Conservation (phyloP, 2,888 invertebrate species). For the Poecilobothrus nobilitatus region DNA sequence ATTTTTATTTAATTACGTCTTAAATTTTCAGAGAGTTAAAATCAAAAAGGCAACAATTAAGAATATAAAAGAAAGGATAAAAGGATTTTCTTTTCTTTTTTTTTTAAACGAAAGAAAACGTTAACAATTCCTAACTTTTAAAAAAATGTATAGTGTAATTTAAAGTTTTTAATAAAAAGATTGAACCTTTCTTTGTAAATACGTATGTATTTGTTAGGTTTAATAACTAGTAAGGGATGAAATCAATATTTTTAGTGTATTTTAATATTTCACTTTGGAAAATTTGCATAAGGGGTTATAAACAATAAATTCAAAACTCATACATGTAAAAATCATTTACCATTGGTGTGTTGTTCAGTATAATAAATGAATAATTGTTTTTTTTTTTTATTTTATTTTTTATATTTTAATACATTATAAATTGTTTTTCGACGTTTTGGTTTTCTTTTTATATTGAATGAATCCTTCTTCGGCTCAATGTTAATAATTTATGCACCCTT, state of each 20-base stretch:
- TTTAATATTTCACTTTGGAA: background rate
- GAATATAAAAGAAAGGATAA: too few species aligned
- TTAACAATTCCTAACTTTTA: too few species aligned
- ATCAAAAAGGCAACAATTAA: too few species aligned
- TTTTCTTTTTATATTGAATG: too few species aligned
- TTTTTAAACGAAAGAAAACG: too few species aligned
- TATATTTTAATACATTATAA: background rate
- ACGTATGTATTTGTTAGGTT: too few species aligned
- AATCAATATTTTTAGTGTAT: too few species aligned
- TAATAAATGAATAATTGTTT: background rate
- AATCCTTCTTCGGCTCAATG: background rate
- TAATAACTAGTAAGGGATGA: background rate
- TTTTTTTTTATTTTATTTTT: background rate
- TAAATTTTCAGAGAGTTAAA: too few species aligned
- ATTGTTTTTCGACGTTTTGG: background rate
- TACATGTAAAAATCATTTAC: background rate
- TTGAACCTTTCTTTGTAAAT: background rate
- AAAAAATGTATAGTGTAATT: too few species aligned
- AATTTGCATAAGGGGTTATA: slow-evolving; percentile 1
- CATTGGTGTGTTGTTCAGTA: background rate
- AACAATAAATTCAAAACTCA: background rate
- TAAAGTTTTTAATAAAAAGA: too few species aligned
- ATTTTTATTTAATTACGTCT: too few species aligned
- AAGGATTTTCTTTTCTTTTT: too few species aligned
- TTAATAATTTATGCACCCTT: slow-evolving; percentile 1